These are phyloP conservation scores for Carollia perspicillata DNA, from an alignment of 2,113 vertebrate genomes.

Conservation along the genomic window DNA sequence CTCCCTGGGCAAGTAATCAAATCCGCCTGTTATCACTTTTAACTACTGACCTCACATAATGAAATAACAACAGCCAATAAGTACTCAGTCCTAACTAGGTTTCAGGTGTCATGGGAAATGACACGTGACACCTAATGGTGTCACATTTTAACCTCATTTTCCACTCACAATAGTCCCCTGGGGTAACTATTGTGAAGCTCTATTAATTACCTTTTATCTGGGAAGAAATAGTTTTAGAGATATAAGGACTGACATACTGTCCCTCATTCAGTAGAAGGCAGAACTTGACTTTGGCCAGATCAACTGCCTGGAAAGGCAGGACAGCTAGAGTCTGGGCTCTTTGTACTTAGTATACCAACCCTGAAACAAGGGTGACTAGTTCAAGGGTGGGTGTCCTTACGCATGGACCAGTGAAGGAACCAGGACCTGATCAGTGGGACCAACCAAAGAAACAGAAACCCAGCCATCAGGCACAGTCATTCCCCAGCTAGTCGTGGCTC, in stretches of 20 bases:
- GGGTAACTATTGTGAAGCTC: neutral
- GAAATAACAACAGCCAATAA: neutral
- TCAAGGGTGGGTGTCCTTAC: fast-evolving
- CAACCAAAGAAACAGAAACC: neutral
- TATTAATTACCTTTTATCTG: neutral
- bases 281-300: neutral
- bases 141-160: neutral
- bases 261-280: neutral
- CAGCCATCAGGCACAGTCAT: neutral
- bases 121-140: too few relatives aligned
- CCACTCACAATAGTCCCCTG: neutral
- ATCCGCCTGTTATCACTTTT: neutral
- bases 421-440: neutral
- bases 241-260: neutral
- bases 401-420: too few relatives aligned
- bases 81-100: neutral
- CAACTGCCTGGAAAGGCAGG: neutral
- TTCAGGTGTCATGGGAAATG: fast-evolving
- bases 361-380: neutral
- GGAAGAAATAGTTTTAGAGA: neutral
- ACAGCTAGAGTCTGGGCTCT: neutral
- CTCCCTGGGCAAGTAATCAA: too few relatives aligned
- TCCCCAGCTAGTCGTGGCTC: neutral
- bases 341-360: fast-evolving
- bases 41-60: neutral